Conservation (phyloP, 2,113 vertebrate species). For the Scartelaos histophorus region DNA sequence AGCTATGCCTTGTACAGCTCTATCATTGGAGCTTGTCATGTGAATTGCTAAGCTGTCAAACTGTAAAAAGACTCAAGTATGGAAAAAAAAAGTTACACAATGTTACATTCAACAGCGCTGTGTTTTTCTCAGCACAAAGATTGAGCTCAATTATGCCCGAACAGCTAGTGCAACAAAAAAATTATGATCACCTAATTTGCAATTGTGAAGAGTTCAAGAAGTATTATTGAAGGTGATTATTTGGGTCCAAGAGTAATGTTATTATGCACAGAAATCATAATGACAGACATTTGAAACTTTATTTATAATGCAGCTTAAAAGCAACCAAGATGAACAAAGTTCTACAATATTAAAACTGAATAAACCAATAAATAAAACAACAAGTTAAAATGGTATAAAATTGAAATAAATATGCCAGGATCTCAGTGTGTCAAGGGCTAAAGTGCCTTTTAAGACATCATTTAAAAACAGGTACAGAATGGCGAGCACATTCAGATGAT, state of each 20-base stretch:
- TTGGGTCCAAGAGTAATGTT: neutral
- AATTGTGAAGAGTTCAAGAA: neutral
- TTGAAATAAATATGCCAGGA: no score
- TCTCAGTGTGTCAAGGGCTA: no score
- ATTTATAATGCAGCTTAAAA: no score
- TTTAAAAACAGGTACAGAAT: no score
- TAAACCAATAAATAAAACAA: no score
- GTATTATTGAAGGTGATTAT: neutral
- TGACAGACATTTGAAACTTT: neutral
- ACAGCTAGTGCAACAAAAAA: neutral
- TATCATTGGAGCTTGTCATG: neutral
- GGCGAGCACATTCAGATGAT: neutral
- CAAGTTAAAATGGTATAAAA: no score
- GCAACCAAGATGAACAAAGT: no score
- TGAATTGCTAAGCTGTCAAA: slow-evolving; percentile 14
- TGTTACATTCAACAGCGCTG: slow-evolving; percentile 25
- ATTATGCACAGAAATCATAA: neutral
- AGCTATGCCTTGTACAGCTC: slow-evolving; percentile 12
- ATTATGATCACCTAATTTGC: neutral
- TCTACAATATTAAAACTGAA: no score
- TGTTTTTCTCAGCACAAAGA: slow-evolving; percentile 26
- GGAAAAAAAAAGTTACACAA: slow-evolving; percentile 11
- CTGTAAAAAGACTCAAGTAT: neutral
- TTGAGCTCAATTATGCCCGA: neutral
- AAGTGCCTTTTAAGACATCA: no score